Percentiles rank a stretch among this genome's conserved stretches.
Evolutionary conservation across 2,113 vertebrate genomes (phyloP).

Genomic region (Notothenia rossii): DNA sequence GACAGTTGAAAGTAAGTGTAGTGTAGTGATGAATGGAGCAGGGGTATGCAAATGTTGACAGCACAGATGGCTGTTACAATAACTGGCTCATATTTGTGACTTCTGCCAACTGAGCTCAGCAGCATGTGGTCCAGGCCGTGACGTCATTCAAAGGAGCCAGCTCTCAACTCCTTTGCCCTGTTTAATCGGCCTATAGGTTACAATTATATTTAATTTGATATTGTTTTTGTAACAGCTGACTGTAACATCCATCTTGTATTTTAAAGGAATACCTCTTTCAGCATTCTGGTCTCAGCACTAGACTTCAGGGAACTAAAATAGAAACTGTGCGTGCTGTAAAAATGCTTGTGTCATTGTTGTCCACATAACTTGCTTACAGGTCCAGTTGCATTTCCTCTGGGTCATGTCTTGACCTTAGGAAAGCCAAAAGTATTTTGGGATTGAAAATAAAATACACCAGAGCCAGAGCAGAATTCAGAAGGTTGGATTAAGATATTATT

Average conservation of each 20-base stretch:
- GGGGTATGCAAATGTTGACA: not conserved
- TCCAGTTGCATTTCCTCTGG: constrained; percentile 61
- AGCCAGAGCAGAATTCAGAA: not conserved
- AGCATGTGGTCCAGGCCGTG: constrained; percentile 7
- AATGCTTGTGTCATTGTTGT: constrained; percentile 4
- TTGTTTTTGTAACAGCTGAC: not conserved
- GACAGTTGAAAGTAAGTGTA: not conserved
- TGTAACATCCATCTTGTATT: constrained; percentile 2
- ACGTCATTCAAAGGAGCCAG: not conserved
- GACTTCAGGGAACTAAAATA: constrained; percentile 32
- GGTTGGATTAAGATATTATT: not conserved
- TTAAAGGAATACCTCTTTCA: not conserved
- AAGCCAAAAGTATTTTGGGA: not conserved
- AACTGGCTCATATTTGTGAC: not conserved
- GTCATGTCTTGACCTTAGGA: constrained; percentile 1
- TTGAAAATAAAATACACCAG: not conserved
- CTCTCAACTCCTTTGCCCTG: not conserved
- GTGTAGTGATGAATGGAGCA: not conserved
- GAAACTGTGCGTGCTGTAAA: not conserved
- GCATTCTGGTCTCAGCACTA: not conserved
- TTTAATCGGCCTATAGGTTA: not conserved
- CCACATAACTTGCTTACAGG: constrained; percentile 40
- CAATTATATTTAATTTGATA: not conserved
- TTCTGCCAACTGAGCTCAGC: constrained; percentile 33
- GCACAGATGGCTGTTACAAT: constrained; percentile 21